Evolutionary conservation across 2,113 vertebrate species (phyloP), one percentile per base, ranked within the genome.

Genomic region (Bubo scandiacus): DNA sequence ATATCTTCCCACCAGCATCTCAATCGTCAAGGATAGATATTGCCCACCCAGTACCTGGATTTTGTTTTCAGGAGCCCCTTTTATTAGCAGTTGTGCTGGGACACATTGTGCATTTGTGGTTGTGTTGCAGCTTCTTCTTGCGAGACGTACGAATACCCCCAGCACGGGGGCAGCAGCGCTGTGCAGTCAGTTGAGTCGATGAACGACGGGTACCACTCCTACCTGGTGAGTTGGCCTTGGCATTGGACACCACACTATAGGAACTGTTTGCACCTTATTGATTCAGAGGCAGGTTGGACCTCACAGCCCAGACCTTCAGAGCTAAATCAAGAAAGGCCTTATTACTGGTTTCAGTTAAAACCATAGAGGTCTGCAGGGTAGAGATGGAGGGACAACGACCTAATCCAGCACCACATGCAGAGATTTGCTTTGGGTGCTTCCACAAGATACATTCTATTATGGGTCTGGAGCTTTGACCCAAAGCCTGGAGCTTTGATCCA

Each of bases 121-220:
- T 96, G 29, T 93, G 30, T 90, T 92, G 14, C 97, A 99, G 99
- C 99, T 87, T 99, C 99, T 65, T 99, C 99, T 49, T 99, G 99
- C 34, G 99, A 99, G 98, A 99, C 98, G 1, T 99, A 98, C 15
- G 99, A 98, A 90, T 98, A 99, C 91, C 99, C 99, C 6, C 98
- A 98, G 73, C 98, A 98, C 1, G 94, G 98, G 27, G 97, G 98
- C n/a, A 90, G 98, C 92, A 98, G 97, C 22, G 42, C 98, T 3
- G 98, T 99, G 93, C 99, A 98, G 78, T 99, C 99, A 2, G 96
- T 99, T 2, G 99, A 99, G 93, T 99, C 99, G 10, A 98, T 99
- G 96, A 99, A 99, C 6, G 99, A 99, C 2, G 98, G 99, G 13
- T 98, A 99, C 96, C 97, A 97, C 91, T 98, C 99, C n/a, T 99